phyloP scores from a whole-genome alignment of 2,113 vertebrate genomes.

The Dipodomys ordii region DNA sequence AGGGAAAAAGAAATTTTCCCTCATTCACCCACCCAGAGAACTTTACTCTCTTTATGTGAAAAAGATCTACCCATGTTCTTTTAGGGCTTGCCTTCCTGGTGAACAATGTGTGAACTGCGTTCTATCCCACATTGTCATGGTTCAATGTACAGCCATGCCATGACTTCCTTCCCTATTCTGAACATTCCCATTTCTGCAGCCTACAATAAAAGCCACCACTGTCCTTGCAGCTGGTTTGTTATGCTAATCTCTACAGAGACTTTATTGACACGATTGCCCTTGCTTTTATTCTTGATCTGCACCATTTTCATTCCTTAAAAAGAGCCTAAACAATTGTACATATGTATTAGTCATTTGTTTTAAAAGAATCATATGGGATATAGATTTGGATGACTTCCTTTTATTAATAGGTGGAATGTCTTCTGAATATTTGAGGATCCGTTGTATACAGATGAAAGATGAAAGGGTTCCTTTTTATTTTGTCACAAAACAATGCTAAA shows the following conservation, averaged over 20 bases:
- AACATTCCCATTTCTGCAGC: neutral
- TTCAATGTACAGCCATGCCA: no score
- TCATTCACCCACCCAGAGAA: neutral
- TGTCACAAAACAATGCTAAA: neutral
- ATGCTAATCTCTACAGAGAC: neutral
- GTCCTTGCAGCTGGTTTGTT: neutral
- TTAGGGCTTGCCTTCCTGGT: neutral
- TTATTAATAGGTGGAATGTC: neutral
- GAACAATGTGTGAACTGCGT: no score
- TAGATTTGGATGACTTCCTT: neutral
- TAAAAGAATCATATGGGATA: neutral
- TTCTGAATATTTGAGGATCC: neutral
- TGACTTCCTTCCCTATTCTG: neutral
- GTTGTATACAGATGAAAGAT: neutral
- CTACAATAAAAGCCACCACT: accelerated
- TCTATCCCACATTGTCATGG: neutral
- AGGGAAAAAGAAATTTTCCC: neutral
- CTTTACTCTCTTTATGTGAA: neutral
- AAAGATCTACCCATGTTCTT: neutral
- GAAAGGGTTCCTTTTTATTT: neutral
- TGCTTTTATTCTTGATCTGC: no score
- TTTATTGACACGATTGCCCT: neutral
- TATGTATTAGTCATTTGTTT: neutral
- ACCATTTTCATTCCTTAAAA: neutral
- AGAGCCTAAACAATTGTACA: neutral